Evolutionary conservation across 2,113 vertebrate species (phyloP).

Genomic region (Zeus faber): DNA sequence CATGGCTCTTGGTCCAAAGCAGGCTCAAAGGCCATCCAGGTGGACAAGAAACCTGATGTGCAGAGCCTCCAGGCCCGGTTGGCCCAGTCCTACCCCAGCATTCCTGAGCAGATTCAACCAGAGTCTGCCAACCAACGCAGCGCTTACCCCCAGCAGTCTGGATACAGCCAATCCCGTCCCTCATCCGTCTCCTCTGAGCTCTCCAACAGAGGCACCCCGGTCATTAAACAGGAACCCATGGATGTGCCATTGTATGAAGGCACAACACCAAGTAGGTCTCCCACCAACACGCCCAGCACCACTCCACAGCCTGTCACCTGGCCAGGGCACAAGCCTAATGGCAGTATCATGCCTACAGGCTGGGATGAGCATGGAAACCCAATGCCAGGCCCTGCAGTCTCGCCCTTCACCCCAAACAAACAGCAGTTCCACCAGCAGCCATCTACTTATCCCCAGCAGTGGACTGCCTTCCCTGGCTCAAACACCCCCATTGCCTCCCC

Average conservation of each 20-base stretch:
- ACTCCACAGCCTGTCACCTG: slow-evolving; percentile 65
- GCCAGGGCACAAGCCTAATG: slow-evolving; percentile 79
- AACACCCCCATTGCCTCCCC: slow-evolving; percentile 60
- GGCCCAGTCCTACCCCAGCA: slow-evolving; percentile 73
- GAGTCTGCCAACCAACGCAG: slow-evolving; percentile 57
- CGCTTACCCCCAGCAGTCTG: slow-evolving; percentile 43
- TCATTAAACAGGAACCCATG: slow-evolving; percentile 91
- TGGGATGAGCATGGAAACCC: slow-evolving; percentile 59
- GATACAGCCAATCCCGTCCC: slow-evolving; percentile 73
- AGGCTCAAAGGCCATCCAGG: slow-evolving; percentile 53
- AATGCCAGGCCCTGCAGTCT: slow-evolving; percentile 45
- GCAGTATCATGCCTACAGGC: slow-evolving; percentile 58
- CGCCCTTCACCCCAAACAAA: slow-evolving; percentile 68
- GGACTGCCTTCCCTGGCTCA: slow-evolving; percentile 56
- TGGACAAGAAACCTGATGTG: slow-evolving; percentile 86
- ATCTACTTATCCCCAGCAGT: slow-evolving; percentile 66
- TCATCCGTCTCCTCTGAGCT: slow-evolving; percentile 68
- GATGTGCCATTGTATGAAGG: slow-evolving; percentile 77
- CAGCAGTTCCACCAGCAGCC: slow-evolving; percentile 73
- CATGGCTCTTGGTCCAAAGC: slow-evolving; percentile 69
- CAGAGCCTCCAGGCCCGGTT: slow-evolving; percentile 80
- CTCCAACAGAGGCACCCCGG: slow-evolving; percentile 61
- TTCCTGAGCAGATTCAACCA: slow-evolving; percentile 69
- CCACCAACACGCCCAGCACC: slow-evolving; percentile 49
- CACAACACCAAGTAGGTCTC: slow-evolving; percentile 34